These are phyloP conservation scores for Drosophila anomalata DNA, from an alignment of 2,888 invertebrate genomes.

Conservation along the genomic window DNA sequence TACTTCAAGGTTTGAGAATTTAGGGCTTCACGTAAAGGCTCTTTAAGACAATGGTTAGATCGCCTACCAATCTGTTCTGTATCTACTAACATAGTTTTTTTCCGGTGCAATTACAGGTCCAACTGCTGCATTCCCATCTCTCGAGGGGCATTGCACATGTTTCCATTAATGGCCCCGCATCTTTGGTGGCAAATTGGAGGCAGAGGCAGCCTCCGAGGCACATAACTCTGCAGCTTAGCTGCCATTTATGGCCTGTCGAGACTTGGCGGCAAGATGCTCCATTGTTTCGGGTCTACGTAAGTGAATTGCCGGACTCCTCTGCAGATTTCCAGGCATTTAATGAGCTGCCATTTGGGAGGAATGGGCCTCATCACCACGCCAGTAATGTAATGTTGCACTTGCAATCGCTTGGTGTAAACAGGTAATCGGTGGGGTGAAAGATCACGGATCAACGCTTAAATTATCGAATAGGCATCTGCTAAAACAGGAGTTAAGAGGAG, in stretches of 20 bases:
- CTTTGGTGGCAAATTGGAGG: constrained; percentile 78
- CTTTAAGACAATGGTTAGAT: too few species aligned
- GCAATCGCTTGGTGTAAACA: constrained; percentile 15
- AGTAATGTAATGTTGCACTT: constrained; percentile 15
- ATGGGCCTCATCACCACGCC: constrained; percentile 13
- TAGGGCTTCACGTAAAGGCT: background rate
- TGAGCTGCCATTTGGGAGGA: constrained; percentile 36
- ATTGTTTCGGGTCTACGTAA: constrained; percentile 50
- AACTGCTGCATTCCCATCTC: constrained; percentile 37
- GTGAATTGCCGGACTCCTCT: constrained; percentile 29
- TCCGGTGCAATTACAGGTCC: constrained; percentile 8
- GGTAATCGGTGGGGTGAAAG: constrained; percentile 15
- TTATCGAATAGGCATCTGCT: background rate
- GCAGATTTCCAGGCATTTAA: constrained; percentile 36
- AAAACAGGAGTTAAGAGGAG: background rate
- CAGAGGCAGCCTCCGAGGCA: constrained; percentile 53
- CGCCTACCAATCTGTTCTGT: too few species aligned
- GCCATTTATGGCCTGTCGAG: constrained; percentile 62
- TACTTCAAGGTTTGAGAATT: background rate
- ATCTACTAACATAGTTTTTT: background rate
- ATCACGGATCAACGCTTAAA: constrained; percentile 12
- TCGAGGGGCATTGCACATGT: constrained; percentile 63
- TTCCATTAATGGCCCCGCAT: constrained; percentile 78
- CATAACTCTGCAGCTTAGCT: constrained; percentile 54
- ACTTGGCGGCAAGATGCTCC: constrained; percentile 30